phyloP scores from a whole-genome alignment of 2,113 vertebrate species.

The Anser cygnoides region DNA sequence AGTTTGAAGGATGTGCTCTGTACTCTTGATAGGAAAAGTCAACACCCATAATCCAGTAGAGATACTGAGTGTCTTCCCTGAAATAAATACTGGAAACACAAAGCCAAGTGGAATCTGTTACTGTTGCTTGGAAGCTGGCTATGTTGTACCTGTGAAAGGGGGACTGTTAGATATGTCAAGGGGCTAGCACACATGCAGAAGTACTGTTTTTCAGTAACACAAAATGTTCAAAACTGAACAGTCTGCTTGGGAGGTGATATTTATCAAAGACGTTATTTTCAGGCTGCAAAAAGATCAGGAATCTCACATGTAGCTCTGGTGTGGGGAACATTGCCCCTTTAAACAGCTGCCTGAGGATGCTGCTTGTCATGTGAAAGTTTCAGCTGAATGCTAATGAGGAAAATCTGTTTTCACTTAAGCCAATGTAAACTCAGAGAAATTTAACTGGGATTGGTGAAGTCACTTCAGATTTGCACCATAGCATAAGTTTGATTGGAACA shows the following conservation, averaged over 20 bases:
- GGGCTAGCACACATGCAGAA: not conserved
- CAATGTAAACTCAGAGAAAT: conserved; percentile 49
- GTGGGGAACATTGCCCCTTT: not conserved
- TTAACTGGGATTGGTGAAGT: conserved; percentile 37
- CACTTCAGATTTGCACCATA: conserved; percentile 57
- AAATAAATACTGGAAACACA: not conserved
- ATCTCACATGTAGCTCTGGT: not conserved
- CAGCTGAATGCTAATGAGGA: conserved; percentile 49
- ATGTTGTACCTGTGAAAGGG: not conserved
- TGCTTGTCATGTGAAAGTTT: conserved; percentile 48
- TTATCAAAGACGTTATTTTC: not conserved
- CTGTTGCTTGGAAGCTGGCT: not conserved
- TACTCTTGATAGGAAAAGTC: not conserved
- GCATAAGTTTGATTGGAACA: conserved; percentile 40
- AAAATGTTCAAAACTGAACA: not conserved
- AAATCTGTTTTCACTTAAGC: conserved; percentile 42
- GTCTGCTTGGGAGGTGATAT: not conserved
- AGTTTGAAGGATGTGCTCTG: not conserved
- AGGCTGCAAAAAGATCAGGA: not conserved
- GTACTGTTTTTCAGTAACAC: not conserved
- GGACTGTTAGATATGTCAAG: accelerated
- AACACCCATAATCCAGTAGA: not conserved
- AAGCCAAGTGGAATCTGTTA: not conserved
- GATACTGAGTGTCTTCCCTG: not conserved
- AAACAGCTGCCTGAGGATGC: not conserved